Evolutionary conservation across 2,888 invertebrate genomes (phyloP), one percentile per base, ranked within the genome.

Genomic region (Teleogryllus oceanicus): DNA sequence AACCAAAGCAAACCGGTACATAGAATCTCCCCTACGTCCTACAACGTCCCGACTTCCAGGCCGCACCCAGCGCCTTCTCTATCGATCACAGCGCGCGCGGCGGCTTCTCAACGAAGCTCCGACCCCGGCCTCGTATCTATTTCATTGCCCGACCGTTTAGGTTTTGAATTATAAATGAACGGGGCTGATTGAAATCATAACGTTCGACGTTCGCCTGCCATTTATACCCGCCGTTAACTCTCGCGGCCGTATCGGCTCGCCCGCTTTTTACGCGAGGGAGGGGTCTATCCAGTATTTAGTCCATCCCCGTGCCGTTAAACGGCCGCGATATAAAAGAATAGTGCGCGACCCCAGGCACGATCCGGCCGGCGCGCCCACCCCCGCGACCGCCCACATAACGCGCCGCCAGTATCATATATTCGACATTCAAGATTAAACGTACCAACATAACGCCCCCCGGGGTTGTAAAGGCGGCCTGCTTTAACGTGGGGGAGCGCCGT

Each of bases 131-230:
- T 62, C 62, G 62, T 62, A 62, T 62, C 62, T 62, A 62, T 62
- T 62, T 62, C 62, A 62, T 62, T 62, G 62, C 62, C 62, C n/a
- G 62, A 62, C 62, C 62, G 62, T 62, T 62, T 62, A 62, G 62
- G 62, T 62, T 62, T 62, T 62, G 62, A 62, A 62, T 62, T 62
- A 62, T 62, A 62, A 62, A 62, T 62, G 62, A 62, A 62, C 62
- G 62, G 16, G 62, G 62, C 62, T 62, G 62, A 62, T 62, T 62
- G 62, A 62, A 62, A 62, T 62, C 62, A 62, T 62, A 62, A 62
- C 62, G 62, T 62, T 62, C 16, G 62, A n/a, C 12, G n/a, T 62
- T 62, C 62, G 62, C 62, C 37, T 62, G 62, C 62, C 62, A 62
- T 62, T 62, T 62, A 62, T 62, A 62, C 62, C 62, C 13, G 62